phyloP scores from a whole-genome alignment of 2,113 vertebrate genomes.

The Fukomys damarensis region DNA sequence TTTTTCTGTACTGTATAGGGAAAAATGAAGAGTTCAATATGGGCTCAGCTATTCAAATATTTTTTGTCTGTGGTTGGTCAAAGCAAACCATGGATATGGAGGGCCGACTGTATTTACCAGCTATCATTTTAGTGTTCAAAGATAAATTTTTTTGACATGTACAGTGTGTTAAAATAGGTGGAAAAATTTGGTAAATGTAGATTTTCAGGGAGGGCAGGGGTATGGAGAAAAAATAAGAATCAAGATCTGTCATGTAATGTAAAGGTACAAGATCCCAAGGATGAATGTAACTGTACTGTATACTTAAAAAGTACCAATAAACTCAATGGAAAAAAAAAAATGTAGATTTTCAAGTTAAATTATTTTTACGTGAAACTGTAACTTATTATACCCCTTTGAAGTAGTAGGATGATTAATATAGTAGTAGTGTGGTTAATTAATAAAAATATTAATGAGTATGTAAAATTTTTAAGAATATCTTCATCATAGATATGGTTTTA shows the following conservation, averaged over 20 bases:
- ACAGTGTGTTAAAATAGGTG: background rate
- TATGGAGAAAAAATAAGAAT: too few relatives aligned
- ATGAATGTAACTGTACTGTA: too few relatives aligned
- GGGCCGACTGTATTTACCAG: background rate
- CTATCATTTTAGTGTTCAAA: slow-evolving; percentile 27
- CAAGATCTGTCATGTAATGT: too few relatives aligned
- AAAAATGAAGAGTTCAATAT: background rate
- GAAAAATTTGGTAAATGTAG: background rate
- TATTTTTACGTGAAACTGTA: slow-evolving; percentile 1
- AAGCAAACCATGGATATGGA: background rate
- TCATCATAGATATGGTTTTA: background rate
- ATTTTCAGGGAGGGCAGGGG: too few relatives aligned
- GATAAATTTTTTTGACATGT: background rate
- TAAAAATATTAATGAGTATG: background rate
- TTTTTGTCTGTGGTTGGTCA: background rate
- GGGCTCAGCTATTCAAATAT: background rate
- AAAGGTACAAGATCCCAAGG: too few relatives aligned
- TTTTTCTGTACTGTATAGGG: background rate
- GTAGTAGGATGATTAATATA: background rate
- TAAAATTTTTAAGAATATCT: background rate
- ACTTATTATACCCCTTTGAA: background rate
- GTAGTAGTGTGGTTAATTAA: background rate
- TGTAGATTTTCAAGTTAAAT: background rate
- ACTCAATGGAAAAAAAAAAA: too few relatives aligned
- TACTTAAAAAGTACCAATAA: too few relatives aligned